Evolutionary conservation across 2,113 vertebrate species (phyloP), one percentile per base, ranked within the genome.

Genomic region (Sigmodon hispidus): DNA sequence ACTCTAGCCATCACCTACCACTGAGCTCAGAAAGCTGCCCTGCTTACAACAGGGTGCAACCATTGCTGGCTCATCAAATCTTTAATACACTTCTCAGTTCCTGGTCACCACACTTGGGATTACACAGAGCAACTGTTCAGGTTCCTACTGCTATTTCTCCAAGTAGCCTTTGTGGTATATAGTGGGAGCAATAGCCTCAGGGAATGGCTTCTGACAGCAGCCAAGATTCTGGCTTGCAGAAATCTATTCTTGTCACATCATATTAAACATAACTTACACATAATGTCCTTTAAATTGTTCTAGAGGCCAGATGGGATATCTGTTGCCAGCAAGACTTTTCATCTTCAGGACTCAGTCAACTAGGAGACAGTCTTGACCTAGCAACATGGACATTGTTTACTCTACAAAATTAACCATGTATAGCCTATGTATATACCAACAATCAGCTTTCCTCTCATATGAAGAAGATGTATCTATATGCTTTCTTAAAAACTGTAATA

Each of bases 221-320:
- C 91, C 63, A 70, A 40, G 43, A n/a, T 24, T 92, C 91, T 61
- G 67, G 73, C 48, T 59, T 57, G 57, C 40, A 85, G 73, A 95
- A 79, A 89, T 67, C 15, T 26, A 70, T 86, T 90, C 55, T 87
- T 93, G 80, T 87, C 70, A 73, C 15, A 36, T 91, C 89, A 70
- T 91, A 31, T 91, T 95, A 96, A 85, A 65, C 59, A 57, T 90
- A 94, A 94, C 80, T 81, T 88, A 31, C 45, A 93, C 76, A n/a
- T 3, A 40, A 81, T 45, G 22, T 61, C 95, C 2, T 63, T 96
- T n/a, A 95, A 95, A 96, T 50, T 65, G 87, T 84, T 96, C 63
- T 76, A 95, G 70, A 96, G 52, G 36, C 79, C 96, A 96, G 87
- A 96, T 91, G 81, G 87, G 91, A 90, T 50, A 43, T 92, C 89